These are phyloP conservation scores for Trachelus iudaicus DNA, from an alignment of 2,888 invertebrate genomes.

Conservation along the genomic window DNA sequence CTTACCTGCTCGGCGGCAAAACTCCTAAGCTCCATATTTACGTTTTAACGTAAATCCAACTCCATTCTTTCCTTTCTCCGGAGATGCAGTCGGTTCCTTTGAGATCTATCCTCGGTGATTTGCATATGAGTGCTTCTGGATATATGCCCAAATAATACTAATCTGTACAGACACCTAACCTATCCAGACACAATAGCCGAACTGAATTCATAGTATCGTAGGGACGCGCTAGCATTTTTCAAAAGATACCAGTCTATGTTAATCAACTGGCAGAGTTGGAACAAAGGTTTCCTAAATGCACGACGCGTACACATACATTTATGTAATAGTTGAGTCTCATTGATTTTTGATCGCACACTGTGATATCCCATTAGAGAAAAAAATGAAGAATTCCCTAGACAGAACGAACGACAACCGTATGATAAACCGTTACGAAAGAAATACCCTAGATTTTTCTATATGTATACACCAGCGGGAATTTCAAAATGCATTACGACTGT, in stretches of 20 bases:
- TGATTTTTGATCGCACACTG: not conserved
- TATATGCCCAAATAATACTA: not conserved
- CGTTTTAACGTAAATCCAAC: conserved; percentile 1
- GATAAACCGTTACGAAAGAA: not conserved
- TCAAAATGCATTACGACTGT: not conserved
- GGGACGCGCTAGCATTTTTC: not conserved
- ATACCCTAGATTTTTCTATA: not conserved
- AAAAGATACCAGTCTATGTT: not conserved
- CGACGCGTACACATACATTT: not conserved
- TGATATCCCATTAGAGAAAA: not conserved
- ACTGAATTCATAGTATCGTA: not conserved
- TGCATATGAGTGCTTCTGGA: conserved; percentile 8
- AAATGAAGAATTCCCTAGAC: not conserved
- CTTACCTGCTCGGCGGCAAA: not conserved
- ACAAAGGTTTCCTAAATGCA: not conserved
- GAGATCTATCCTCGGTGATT: conserved; percentile 2
- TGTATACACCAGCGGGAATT: not conserved
- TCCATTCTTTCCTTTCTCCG: not conserved
- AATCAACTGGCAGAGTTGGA: not conserved
- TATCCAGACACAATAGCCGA: not conserved
- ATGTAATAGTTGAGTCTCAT: not conserved
- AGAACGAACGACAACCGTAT: not conserved
- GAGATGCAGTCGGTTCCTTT: not conserved
- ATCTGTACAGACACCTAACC: not conserved
- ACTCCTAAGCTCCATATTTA: conserved; percentile 1